Evolutionary conservation across 1,140 invertebrate genomes (phyloP), one percentile per base, ranked within the genome.

Genomic region (Goniozus legneri): DNA sequence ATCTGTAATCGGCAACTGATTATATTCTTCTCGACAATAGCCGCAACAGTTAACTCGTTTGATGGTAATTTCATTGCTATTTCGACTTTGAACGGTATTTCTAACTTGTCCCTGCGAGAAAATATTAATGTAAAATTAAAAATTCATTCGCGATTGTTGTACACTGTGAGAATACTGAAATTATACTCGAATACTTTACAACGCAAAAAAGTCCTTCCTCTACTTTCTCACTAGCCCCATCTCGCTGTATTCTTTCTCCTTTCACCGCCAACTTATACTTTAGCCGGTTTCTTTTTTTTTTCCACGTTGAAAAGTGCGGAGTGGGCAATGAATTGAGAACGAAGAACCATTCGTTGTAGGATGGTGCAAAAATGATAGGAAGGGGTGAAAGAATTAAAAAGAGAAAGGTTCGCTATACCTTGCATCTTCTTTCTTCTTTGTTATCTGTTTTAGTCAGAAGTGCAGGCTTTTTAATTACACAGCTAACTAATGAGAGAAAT

Each of bases 381-480:
- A 56, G 37, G 52, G 54, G 47, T 34, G 41, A 54, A 60, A 58
- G 65, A 69, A 64, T 65, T 67, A 67, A 63, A 66, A 58, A 50
- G 50, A 54, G 57, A 61, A 64, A 59, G 58, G 34, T 37, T 52
- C 51, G 54, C 59, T 64, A 56, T 62, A 67, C 56, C 62, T 67
- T 53, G 50, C 50, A 52, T 38, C 18, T 43, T 39, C 47, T 33
- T 56, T 52, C 52, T 60, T 63, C 51, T 64, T 65, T 58, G 63
- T 72, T 72, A 69, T 67, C 64, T 67, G 62, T 64, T 60, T 68
- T 64, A 62, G 61, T 54, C 56, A 59, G 64, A 57, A 54, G 65
- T 62, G 59, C 65, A 64, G 52, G 56, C 61, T 71, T 72, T 72
- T 72, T 72, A 71, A 72, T 71, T 71, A 67, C 67, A 60, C 54